These are phyloP conservation scores for Prinia subflava DNA, from an alignment of 2,113 vertebrate genomes.

Conservation along the genomic window DNA sequence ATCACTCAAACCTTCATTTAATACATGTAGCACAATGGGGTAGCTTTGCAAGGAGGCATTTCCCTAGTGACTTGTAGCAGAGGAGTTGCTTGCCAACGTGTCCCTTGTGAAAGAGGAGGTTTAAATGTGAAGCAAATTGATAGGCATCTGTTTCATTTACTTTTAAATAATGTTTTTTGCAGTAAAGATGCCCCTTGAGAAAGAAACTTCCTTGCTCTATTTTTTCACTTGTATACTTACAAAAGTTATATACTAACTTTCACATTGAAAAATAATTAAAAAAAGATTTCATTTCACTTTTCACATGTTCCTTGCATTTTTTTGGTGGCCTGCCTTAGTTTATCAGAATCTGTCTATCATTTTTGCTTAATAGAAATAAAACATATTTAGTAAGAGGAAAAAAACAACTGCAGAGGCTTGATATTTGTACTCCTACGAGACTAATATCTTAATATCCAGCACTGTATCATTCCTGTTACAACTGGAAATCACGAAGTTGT, in stretches of 20 bases:
- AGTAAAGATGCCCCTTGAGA: background rate
- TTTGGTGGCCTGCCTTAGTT: background rate
- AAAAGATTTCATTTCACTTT: background rate
- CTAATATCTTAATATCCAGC: constrained; percentile 53
- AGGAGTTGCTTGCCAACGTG: background rate
- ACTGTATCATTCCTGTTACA: constrained; percentile 29
- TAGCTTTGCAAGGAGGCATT: background rate
- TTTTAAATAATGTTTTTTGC: background rate
- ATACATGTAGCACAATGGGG: background rate
- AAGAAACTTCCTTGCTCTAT: background rate
- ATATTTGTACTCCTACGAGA: background rate
- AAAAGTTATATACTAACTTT: background rate
- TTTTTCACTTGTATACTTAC: background rate
- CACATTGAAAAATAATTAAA: background rate
- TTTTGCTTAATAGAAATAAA: constrained; percentile 31
- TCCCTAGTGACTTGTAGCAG: background rate
- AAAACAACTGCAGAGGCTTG: constrained; percentile 15
- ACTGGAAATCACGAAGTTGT: constrained; percentile 64
- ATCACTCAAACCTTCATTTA: background rate
- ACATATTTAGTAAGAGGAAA: background rate
- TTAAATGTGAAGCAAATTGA: background rate
- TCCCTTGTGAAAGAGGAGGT: background rate
- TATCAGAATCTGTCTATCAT: constrained; percentile 21
- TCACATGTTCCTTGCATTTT: background rate
- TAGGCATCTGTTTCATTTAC: background rate